Percentiles rank a stretch among this genome's conserved stretches.
Evolutionary conservation across 2,888 invertebrate genomes (phyloP).

Genomic region (Monopis laevigella): DNA sequence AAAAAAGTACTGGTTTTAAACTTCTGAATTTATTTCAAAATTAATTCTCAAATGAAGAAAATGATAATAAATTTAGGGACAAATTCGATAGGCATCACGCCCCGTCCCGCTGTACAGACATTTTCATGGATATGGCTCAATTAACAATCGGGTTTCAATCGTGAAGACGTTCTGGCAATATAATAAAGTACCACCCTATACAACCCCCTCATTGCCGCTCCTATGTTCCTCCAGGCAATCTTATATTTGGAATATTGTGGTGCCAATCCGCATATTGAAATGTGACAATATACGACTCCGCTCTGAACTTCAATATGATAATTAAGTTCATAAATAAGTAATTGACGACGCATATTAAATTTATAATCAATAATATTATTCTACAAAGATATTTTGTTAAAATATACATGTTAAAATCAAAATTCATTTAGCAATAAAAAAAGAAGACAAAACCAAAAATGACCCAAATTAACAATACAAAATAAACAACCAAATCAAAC

Average conservation of each 20-base stretch:
- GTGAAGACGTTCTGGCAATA: conserved; percentile 56
- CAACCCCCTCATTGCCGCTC: conserved; percentile 22
- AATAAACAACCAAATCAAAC: conserved; percentile 24
- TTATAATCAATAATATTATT: no score
- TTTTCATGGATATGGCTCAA: conserved; percentile 67
- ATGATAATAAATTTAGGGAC: conserved; percentile 54
- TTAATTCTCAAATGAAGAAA: no score
- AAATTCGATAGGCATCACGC: conserved; percentile 60
- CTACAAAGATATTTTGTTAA: neutral
- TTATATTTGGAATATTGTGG: conserved; percentile 67
- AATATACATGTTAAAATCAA: no score
- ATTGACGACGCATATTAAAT: no score
- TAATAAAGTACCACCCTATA: conserved; percentile 52
- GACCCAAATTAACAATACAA: conserved; percentile 12
- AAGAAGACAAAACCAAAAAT: conserved; percentile 6
- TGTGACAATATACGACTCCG: conserved; percentile 41
- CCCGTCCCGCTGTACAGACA: conserved; percentile 40
- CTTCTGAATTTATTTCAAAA: no score
- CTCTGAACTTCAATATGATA: no score
- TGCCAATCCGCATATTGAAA: conserved; percentile 66
- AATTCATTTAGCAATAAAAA: no score
- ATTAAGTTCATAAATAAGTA: no score
- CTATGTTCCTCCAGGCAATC: conserved; percentile 50
- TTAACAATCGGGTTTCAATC: conserved; percentile 68
- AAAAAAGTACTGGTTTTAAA: no score